phyloP scores from a whole-genome alignment of 2,888 invertebrate genomes.

The Dicranocentrus wangi region DNA sequence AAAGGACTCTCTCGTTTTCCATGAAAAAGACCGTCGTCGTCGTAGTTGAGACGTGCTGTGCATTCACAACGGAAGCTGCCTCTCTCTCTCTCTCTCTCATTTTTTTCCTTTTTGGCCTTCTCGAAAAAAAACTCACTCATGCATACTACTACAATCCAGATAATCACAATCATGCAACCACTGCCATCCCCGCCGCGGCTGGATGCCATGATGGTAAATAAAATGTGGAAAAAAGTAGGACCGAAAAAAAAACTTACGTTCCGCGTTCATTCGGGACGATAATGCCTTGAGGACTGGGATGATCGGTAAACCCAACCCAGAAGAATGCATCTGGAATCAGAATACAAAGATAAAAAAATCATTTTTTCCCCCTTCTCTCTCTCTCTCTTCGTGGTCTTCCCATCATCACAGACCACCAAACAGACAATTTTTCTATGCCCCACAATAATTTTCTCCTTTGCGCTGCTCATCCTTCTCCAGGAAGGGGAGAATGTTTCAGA shows the following conservation, averaged over 20 bases:
- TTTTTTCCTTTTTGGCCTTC: too few species aligned
- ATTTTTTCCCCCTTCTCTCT: conserved; percentile 10
- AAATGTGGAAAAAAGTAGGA: neutral
- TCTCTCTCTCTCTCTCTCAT: too few species aligned
- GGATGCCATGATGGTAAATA: neutral
- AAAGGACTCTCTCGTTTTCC: too few species aligned
- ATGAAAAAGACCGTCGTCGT: too few species aligned
- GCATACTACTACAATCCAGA: too few species aligned
- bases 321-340: conserved; percentile 86
- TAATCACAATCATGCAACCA: too few species aligned
- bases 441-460: conserved; percentile 2
- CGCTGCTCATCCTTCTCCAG: neutral
- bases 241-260: conserved; percentile 76
- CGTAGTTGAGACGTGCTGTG: too few species aligned
- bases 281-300: conserved; percentile 82
- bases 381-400: neutral
- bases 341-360: conserved; percentile 50
- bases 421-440: neutral
- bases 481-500: neutral
- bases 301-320: conserved; percentile 85
- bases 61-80: too few species aligned
- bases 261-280: conserved; percentile 89
- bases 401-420: neutral
- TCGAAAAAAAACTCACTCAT: too few species aligned
- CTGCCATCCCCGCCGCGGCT: too few species aligned